Conservation (phyloP, 2,797 vertebrate species). For the Sylvilagus floridanus region DNA sequence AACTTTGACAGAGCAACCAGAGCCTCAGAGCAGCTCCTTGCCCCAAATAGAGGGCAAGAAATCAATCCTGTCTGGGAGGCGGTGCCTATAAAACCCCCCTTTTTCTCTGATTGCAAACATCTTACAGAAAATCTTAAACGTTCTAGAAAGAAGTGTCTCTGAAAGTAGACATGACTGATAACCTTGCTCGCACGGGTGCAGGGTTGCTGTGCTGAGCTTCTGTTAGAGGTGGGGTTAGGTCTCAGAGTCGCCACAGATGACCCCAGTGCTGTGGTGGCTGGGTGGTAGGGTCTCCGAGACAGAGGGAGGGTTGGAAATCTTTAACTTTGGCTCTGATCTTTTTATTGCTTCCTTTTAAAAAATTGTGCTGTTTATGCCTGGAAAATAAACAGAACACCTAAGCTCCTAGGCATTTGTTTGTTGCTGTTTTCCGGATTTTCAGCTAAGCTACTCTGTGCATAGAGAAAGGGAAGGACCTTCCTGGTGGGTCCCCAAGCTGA, state of each 20-base stretch:
- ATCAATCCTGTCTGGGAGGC: neutral
- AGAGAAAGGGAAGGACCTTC: neutral
- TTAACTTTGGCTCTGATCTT: slow-evolving; percentile 51
- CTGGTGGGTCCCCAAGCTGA: neutral
- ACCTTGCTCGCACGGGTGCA: neutral
- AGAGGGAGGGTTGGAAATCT: neutral
- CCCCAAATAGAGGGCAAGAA: slow-evolving; percentile 17
- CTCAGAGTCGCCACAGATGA: neutral
- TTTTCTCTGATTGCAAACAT: slow-evolving; percentile 39
- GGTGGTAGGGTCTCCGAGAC: neutral
- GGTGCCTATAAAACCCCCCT: slow-evolving; percentile 14
- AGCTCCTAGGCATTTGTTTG: neutral
- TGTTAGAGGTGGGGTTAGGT: neutral
- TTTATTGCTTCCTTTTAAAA: slow-evolving; percentile 52
- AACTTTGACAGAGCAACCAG: neutral
- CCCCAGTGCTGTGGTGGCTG: neutral
- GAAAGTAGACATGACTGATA: neutral
- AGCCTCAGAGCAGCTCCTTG: slow-evolving; percentile 15
- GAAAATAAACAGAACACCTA: slow-evolving; percentile 43
- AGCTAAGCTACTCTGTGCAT: neutral
- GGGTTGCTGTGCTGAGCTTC: neutral
- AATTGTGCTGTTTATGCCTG: slow-evolving; percentile 24
- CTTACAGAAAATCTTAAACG: neutral
- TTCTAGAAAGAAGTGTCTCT: slow-evolving; percentile 25
- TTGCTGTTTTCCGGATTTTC: slow-evolving; percentile 22